A percentile compares a stretch with the other conserved stretches of the same genome.
phyloP scores from a whole-genome alignment of 2,888 invertebrate genomes.

The Meteorus colon region DNA sequence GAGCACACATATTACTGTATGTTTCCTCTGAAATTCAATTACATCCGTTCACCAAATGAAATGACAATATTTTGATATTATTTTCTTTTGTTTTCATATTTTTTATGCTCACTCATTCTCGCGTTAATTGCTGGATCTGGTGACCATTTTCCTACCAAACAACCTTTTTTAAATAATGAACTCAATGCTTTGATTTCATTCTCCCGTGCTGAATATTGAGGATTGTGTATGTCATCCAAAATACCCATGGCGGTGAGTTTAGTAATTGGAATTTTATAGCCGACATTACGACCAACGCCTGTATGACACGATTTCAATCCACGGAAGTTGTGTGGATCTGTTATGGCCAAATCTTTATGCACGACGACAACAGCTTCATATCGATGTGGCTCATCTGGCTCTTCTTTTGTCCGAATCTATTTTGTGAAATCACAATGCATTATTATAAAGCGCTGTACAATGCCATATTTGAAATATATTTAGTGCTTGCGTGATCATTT shows the following conservation, averaged over 20 bases:
- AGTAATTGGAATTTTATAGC: slow-evolving; percentile 88
- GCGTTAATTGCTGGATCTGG: slow-evolving; percentile 82
- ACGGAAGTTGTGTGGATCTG: slow-evolving; percentile 80
- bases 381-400: slow-evolving; percentile 80
- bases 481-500: no score
- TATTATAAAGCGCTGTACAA: neutral
- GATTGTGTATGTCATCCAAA: slow-evolving; percentile 81
- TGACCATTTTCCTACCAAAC: slow-evolving; percentile 90
- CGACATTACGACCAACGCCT: slow-evolving; percentile 90
- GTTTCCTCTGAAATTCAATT: slow-evolving; percentile 77
- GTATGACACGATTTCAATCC: slow-evolving; percentile 91
- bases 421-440: slow-evolving; percentile 5
- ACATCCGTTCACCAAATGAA: slow-evolving; percentile 16
- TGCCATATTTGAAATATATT: neutral
- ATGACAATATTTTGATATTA: neutral
- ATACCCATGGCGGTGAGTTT: slow-evolving; percentile 83
- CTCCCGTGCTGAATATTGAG: slow-evolving; percentile 82
- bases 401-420: slow-evolving; percentile 82
- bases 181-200: slow-evolving; percentile 88
- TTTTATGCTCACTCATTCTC: slow-evolving; percentile 80
- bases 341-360: slow-evolving; percentile 83
- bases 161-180: slow-evolving; percentile 86
- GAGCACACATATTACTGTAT: slow-evolving; percentile 85
- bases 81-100: neutral
- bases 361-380: slow-evolving; percentile 89